A percentile compares a stretch with the other conserved stretches of the same genome.
Evolutionary conservation across 2,797 vertebrate species (phyloP).

Genomic region (Aplochiton taeniatus): DNA sequence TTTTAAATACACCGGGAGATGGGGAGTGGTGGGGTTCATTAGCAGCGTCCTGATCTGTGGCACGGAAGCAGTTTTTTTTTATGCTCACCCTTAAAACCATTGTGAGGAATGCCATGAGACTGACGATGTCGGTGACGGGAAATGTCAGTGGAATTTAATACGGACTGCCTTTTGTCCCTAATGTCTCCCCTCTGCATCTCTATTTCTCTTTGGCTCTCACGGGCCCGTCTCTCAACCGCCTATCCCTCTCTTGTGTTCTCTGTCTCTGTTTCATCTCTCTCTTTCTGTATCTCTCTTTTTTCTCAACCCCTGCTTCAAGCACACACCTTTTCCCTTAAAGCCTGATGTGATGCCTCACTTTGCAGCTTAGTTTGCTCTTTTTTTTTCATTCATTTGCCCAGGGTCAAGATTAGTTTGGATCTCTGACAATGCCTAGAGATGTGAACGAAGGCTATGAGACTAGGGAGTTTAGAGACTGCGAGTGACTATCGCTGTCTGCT

Average conservation of each 20-base stretch:
- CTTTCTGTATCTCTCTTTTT: neutral
- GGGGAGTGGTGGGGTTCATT: constrained; percentile 68
- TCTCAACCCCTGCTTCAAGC: neutral
- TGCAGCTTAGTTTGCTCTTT: constrained; percentile 52
- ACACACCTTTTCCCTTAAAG: neutral
- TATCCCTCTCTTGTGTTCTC: neutral
- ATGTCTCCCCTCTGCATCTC: neutral
- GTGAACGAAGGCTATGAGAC: constrained; percentile 53
- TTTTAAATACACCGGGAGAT: constrained; percentile 76
- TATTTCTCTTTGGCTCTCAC: constrained; percentile 3
- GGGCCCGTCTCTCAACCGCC: no score
- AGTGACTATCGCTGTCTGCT: constrained; percentile 23
- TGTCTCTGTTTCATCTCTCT: neutral
- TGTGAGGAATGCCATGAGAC: constrained; percentile 64
- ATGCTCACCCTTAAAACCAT: constrained; percentile 58
- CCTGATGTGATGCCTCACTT: constrained; percentile 39
- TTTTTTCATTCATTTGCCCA: constrained; percentile 34
- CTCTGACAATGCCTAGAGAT: constrained; percentile 57
- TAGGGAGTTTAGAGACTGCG: constrained; percentile 41
- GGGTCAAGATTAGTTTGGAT: constrained; percentile 63
- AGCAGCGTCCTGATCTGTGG: constrained; percentile 49
- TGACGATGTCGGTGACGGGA: constrained; percentile 62
- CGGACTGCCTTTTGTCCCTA: constrained; percentile 22
- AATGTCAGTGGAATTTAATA: constrained; percentile 64
- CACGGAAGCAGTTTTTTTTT: constrained; percentile 74